Percentiles rank a stretch among this genome's conserved stretches.
These are phyloP conservation scores for Alitta virens DNA, from an alignment of 2,888 invertebrate species.

Conservation along the genomic window DNA sequence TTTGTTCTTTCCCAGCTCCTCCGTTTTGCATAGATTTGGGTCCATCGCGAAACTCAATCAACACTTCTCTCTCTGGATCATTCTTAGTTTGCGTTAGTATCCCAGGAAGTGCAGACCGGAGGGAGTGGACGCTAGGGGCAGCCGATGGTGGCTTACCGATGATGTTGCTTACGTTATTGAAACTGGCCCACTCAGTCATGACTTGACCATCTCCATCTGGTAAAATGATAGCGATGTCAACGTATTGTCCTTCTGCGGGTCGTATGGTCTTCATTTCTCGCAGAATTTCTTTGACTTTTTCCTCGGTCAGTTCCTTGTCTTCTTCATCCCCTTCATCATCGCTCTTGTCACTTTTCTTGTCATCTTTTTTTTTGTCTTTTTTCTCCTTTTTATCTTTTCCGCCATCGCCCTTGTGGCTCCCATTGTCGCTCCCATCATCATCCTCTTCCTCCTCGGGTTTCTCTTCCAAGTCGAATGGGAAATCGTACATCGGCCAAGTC, in stretches of 20 bases:
- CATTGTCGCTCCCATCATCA: background rate
- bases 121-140: too few species aligned
- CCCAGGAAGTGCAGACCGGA: too few species aligned
- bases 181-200: background rate
- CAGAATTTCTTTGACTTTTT: background rate
- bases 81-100: too few species aligned
- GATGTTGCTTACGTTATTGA: too few species aligned
- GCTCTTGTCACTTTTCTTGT: slow-evolving; percentile 7
- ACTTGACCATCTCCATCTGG: background rate
- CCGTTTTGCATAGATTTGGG: too few species aligned
- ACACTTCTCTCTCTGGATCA: too few species aligned
- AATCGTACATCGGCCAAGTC: slow-evolving; percentile 48
- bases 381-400: slow-evolving; percentile 10
- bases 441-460: slow-evolving; percentile 14
- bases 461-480: slow-evolving; percentile 33
- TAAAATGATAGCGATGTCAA: slow-evolving; percentile 18
- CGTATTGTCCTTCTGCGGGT: slow-evolving; percentile 12
- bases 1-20: too few species aligned
- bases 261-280: slow-evolving; percentile 3
- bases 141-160: too few species aligned
- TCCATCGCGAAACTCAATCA: too few species aligned
- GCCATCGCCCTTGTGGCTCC: background rate
- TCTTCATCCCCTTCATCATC: background rate
- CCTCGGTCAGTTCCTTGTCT: background rate
- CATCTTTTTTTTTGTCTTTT: slow-evolving; percentile 4